Conservation (phyloP, 2,113 vertebrate genomes). For the Hystrix brachyura region DNA sequence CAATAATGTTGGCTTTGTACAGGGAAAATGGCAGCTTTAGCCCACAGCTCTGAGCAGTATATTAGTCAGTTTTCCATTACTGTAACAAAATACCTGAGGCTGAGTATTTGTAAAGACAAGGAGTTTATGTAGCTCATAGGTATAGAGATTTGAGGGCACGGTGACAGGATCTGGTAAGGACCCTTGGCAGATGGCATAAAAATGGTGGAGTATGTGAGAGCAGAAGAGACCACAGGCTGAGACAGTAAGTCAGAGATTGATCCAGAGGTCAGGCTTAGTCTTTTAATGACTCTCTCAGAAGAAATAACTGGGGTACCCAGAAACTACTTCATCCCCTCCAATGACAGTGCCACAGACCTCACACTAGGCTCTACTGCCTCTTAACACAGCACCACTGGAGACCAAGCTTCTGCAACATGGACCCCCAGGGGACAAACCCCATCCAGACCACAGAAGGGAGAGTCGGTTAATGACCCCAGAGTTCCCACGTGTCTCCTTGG, state of each 20-base stretch:
- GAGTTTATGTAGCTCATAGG: not conserved
- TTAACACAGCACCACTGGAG: not conserved
- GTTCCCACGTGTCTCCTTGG: not conserved
- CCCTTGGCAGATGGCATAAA: not conserved
- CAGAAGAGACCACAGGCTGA: not conserved
- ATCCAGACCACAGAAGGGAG: not conserved
- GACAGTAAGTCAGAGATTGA: not conserved
- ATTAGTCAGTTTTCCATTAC: not conserved
- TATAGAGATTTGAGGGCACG: not conserved
- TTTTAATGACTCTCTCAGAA: not conserved
- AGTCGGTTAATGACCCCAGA: not conserved
- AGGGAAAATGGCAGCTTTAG: not conserved
- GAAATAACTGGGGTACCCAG: not conserved
- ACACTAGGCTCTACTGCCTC: not conserved
- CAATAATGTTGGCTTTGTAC: accelerated
- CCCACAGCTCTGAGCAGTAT: not conserved
- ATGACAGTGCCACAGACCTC: too few species aligned
- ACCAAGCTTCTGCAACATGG: not conserved
- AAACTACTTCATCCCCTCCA: not conserved
- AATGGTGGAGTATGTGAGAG: not conserved
- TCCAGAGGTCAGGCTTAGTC: not conserved
- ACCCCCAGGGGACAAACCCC: not conserved
- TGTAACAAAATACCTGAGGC: not conserved
- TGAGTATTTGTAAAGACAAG: not conserved
- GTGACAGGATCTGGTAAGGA: not conserved